These are phyloP conservation scores for Oreochromis grahami DNA, from an alignment of 2,797 vertebrate genomes.

Conservation along the genomic window DNA sequence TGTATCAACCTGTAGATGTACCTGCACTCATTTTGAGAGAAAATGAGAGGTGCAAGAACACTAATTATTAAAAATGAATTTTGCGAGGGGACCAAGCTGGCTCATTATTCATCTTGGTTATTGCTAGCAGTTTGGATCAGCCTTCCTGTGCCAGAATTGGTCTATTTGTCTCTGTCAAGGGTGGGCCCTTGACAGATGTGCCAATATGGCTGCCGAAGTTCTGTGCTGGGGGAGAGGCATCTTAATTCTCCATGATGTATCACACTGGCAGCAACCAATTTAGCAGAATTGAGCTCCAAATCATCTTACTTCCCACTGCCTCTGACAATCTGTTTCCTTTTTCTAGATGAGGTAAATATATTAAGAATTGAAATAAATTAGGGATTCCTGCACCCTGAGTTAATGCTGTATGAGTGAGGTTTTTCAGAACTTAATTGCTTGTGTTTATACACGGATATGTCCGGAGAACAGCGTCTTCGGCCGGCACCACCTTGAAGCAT, in stretches of 20 bases:
- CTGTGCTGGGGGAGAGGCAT: slow-evolving; percentile 69
- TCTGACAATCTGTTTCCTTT: slow-evolving; percentile 75
- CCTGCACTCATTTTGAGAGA: slow-evolving; percentile 66
- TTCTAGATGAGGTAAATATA: slow-evolving; percentile 75
- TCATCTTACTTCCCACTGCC: slow-evolving; percentile 75
- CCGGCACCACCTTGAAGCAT: background rate
- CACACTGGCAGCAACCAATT: slow-evolving; percentile 81
- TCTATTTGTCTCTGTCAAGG: slow-evolving; percentile 78
- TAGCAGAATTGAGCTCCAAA: slow-evolving; percentile 78
- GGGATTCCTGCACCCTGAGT: slow-evolving; percentile 52
- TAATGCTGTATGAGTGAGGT: slow-evolving; percentile 48
- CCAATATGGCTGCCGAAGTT: slow-evolving; percentile 77
- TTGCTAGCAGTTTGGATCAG: slow-evolving; percentile 77
- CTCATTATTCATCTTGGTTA: slow-evolving; percentile 77
- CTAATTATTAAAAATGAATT: slow-evolving; percentile 81
- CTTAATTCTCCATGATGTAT: slow-evolving; percentile 82
- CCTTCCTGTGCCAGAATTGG: slow-evolving; percentile 70
- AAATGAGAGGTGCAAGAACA: slow-evolving; percentile 67
- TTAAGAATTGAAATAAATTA: slow-evolving; percentile 73
- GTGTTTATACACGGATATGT: slow-evolving; percentile 10
- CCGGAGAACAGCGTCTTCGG: background rate
- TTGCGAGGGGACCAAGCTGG: slow-evolving; percentile 50
- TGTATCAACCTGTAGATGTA: slow-evolving; percentile 63
- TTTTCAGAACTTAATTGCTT: slow-evolving; percentile 50
- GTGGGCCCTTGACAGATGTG: slow-evolving; percentile 78